Conservation (phyloP, 2,797 vertebrate genomes). For the Dallia pectoralis region DNA sequence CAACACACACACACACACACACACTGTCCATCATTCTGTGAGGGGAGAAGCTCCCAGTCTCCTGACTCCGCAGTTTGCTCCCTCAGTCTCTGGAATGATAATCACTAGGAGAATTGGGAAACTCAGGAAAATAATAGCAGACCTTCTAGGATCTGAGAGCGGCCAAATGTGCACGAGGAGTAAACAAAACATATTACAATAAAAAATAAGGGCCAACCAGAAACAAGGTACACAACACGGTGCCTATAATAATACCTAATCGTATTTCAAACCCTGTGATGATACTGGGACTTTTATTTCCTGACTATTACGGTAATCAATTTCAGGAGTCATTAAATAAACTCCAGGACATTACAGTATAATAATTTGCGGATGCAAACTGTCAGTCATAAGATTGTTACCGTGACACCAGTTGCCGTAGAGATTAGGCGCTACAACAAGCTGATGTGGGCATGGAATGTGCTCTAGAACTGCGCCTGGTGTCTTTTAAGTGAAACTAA, state of each 20-base stretch:
- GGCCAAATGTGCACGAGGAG: too few species aligned
- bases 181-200: too few species aligned
- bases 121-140: background rate
- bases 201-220: too few species aligned
- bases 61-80: background rate
- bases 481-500: background rate
- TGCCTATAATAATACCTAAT: background rate
- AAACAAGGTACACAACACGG: background rate
- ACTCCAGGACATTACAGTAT: background rate
- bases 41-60: background rate
- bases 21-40: background rate
- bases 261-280: background rate
- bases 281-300: background rate
- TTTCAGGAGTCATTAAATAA: background rate
- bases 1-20: slow-evolving; percentile 27
- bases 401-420: background rate
- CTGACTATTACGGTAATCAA: background rate
- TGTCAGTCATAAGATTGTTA: background rate
- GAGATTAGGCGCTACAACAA: background rate
- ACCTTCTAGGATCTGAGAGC: background rate
- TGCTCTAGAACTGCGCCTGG: background rate
- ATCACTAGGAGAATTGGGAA: background rate
- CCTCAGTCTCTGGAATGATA: background rate
- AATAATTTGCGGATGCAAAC: background rate
- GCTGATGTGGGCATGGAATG: background rate